Conservation (phyloP, 1,140 invertebrate species). For the Aphidius ervi region DNA sequence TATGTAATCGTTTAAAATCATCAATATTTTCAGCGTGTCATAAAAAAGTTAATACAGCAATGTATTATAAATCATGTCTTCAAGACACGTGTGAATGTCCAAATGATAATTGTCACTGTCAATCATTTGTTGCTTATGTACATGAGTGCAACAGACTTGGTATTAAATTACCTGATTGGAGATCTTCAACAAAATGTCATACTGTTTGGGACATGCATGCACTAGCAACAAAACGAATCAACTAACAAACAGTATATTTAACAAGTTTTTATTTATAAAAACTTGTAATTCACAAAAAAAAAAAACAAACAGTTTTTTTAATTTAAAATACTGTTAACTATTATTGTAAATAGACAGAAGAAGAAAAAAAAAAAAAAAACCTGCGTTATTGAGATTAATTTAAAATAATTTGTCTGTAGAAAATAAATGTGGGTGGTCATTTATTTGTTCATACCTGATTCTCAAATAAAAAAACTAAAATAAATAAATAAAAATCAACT, state of each 20-base stretch:
- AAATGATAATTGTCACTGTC: conserved; percentile 77
- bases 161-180: conserved; percentile 64
- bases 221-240: conserved; percentile 13
- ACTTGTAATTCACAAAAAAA: no score
- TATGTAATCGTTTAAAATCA: conserved; percentile 42
- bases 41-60: conserved; percentile 67
- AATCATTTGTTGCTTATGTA: conserved; percentile 82
- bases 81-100: conserved; percentile 89
- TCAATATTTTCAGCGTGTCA: conserved; percentile 59
- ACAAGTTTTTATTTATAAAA: no score
- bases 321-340: no score
- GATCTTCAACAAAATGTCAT: conserved; percentile 59
- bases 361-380: no score
- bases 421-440: no score
- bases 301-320: no score
- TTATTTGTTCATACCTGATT: no score
- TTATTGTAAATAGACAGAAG: no score
- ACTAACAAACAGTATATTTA: neutral
- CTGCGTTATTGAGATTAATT: no score
- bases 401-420: no score
- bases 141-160: conserved; percentile 78
- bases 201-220: conserved; percentile 36
- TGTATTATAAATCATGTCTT: conserved; percentile 81
- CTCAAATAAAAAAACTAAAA: no score
- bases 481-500: no score